Evolutionary conservation across 2,113 vertebrate genomes (phyloP), one percentile per base, ranked within the genome.

Genomic region (Acrocephalus kingi): DNA sequence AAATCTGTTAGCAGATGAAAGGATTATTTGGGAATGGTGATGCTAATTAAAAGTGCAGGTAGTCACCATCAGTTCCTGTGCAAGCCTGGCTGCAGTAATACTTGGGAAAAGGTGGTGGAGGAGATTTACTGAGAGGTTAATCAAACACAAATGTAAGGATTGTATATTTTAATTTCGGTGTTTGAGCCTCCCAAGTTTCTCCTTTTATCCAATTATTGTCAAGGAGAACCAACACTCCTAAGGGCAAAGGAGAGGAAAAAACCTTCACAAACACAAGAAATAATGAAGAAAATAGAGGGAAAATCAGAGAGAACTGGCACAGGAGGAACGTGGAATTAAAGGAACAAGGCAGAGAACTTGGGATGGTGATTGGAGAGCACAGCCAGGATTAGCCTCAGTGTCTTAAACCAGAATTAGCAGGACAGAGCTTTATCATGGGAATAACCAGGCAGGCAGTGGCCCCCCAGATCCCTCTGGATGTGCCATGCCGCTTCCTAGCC

Each of bases 191-290:
- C 35, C 43, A 10, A 56, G 55, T 37, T 67, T 64, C 58, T 63
- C 22, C 39, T 49, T 63, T 69, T 55, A 16, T 49, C 21, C 16
- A 24, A 2, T 55, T 27, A 56, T 33, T 5, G 5, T 14, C 54
- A 41, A 25, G 45, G 59, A 54, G 19, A 69, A 58, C 8, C 2
- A 15, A 31, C 0, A 0, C 30, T 41, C 24, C 55, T 28, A 16
- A 64, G 98, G 99, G 35, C 6, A 66, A 43, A 23, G 13, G 5
- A 9, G 17, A 28, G 31, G 30, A 7, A 43, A 68, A 83, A 46
- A 8, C 4, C n/a, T 58, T 14, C 67, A 33, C 6, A 54, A 51
- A 62, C 13, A 10, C 1, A 74, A 12, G 16, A 16, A 27, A 4
- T 15, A 22, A 62, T 19, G 25, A n/a, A 31, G 46, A 46, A 87